phyloP scores from a whole-genome alignment of 2,888 invertebrate species.

The Aphodius sticticus region DNA sequence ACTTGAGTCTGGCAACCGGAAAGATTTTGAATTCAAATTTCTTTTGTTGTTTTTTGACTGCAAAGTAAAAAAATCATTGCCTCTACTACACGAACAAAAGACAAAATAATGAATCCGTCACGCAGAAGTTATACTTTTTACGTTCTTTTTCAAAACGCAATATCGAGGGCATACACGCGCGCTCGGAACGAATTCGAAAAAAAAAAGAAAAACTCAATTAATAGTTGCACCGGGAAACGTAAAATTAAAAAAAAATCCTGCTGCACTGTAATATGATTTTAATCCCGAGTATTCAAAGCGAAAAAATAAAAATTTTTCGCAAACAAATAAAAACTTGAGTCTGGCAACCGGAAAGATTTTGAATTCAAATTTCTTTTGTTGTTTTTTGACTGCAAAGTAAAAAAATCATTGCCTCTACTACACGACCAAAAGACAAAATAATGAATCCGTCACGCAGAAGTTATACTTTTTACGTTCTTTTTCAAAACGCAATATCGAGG shows the following conservation, averaged over 20 bases:
- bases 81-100: too few species aligned
- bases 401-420: too few species aligned
- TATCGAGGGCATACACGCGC: background rate
- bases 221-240: background rate
- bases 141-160: background rate
- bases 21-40: too few species aligned
- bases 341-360: too few species aligned
- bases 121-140: background rate
- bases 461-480: background rate
- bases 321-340: too few species aligned
- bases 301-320: background rate
- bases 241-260: background rate
- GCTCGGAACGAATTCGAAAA: background rate
- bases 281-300: background rate
- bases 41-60: too few species aligned
- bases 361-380: too few species aligned
- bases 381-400: too few species aligned
- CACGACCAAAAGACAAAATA: background rate
- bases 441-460: background rate
- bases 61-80: too few species aligned
- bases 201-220: background rate
- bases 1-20: too few species aligned
- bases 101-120: background rate
- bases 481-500: background rate
- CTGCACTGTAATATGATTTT: background rate